phyloP scores from a whole-genome alignment of 2,797 vertebrate species.

The Sebastes minor region DNA sequence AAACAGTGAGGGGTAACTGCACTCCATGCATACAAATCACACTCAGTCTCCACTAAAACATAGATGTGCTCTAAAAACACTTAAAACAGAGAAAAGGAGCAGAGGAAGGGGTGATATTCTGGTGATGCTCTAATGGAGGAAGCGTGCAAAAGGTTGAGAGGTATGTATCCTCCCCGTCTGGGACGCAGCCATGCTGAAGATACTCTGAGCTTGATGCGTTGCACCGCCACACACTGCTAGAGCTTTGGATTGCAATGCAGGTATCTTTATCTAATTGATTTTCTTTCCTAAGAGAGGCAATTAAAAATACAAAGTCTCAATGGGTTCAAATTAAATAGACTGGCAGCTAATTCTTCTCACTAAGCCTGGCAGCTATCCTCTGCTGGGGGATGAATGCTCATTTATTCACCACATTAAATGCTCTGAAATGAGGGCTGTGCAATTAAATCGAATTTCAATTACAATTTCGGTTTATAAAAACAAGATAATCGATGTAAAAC shows the following conservation, averaged over 20 bases:
- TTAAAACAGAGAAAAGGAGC: constrained; percentile 34
- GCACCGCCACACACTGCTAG: not conserved
- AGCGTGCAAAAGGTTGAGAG: constrained; percentile 54
- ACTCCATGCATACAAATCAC: constrained; percentile 76
- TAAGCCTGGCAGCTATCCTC: constrained; percentile 10
- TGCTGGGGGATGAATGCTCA: not conserved
- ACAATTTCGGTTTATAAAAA: too few species aligned
- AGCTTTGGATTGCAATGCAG: constrained; percentile 7
- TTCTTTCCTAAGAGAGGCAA: constrained; percentile 5
- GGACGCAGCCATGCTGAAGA: constrained; percentile 52
- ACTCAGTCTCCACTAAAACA: constrained; percentile 68
- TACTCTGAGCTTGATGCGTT: not conserved
- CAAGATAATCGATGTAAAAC: too few species aligned
- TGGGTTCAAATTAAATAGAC: constrained; percentile 3
- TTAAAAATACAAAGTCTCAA: constrained; percentile 4
- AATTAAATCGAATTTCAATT: too few species aligned
- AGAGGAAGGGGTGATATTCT: constrained; percentile 59
- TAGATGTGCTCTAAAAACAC: constrained; percentile 67
- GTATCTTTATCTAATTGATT: constrained; percentile 23
- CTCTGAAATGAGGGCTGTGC: not conserved
- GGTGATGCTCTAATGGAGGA: constrained; percentile 68
- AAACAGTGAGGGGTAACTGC: constrained; percentile 70
- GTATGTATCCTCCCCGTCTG: constrained; percentile 24
- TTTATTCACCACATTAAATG: constrained; percentile 22
- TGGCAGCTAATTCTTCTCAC: constrained; percentile 6